A percentile compares a stretch with the other conserved stretches of the same genome.
Evolutionary conservation across 2,797 vertebrate species (phyloP).

Genomic region (Scyliorhinus canicula): DNA sequence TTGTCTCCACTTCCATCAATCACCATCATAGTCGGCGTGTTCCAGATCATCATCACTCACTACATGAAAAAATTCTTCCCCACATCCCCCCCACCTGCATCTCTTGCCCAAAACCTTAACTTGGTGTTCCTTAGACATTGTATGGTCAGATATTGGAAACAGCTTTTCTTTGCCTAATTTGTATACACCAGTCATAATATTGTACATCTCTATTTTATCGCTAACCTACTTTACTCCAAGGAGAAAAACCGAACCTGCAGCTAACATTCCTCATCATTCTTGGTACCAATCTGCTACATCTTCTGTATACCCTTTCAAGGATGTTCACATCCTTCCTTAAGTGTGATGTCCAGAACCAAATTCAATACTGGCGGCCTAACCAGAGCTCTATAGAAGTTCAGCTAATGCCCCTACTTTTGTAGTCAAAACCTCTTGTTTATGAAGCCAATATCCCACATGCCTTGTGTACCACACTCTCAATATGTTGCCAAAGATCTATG

Average conservation of each 20-base stretch:
- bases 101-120: too few relatives aligned
- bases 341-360: too few relatives aligned
- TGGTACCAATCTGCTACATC: background rate
- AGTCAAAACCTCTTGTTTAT: background rate
- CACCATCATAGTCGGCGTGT: too few relatives aligned
- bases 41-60: background rate
- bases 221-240: background rate
- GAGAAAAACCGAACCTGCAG: background rate
- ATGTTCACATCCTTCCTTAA: background rate
- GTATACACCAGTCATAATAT: background rate
- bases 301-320: background rate
- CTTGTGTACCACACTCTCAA: background rate
- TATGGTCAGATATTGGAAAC: background rate
- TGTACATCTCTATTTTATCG: background rate
- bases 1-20: background rate
- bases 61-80: background rate
- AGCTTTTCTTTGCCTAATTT: background rate
- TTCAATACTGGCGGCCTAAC: too few relatives aligned
- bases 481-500: background rate
- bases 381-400: background rate
- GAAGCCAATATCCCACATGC: background rate
- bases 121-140: background rate
- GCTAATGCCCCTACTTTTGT: background rate
- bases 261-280: background rate
- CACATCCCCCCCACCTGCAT: too few relatives aligned